A percentile compares a stretch with the other conserved stretches of the same genome.
Evolutionary conservation across 2,888 invertebrate genomes (phyloP).

Genomic region (Amblyjoppa proteus): DNA sequence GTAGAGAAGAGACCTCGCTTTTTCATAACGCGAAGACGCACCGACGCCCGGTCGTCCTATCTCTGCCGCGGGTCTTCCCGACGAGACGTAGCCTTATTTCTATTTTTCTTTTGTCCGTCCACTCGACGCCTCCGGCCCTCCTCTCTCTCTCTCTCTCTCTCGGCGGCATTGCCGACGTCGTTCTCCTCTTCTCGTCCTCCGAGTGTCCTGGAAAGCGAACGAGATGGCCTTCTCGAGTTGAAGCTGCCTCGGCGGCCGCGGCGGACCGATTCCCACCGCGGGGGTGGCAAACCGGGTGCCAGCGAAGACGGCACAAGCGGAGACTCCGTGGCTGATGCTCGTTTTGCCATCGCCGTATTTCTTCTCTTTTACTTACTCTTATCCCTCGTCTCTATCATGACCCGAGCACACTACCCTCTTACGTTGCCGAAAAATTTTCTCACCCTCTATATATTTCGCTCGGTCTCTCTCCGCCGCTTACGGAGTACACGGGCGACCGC

Average conservation of each 20-base stretch:
- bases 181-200: conserved; percentile 14
- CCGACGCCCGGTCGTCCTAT: conserved; percentile 48
- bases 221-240: conserved; percentile 21
- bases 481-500: conserved; percentile 5
- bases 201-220: conserved; percentile 1
- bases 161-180: conserved; percentile 6
- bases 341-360: conserved; percentile 71
- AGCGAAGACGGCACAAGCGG: conserved; percentile 15
- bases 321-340: conserved; percentile 68
- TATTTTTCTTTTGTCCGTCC: conserved; percentile 57
- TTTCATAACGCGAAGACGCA: conserved; percentile 48
- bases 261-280: conserved; percentile 26
- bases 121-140: conserved; percentile 53
- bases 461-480: conserved; percentile 56
- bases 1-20: conserved; percentile 47
- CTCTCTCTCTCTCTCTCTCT: conserved; percentile 17
- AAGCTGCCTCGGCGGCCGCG: background rate
- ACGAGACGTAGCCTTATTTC: conserved; percentile 43
- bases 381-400: conserved; percentile 79
- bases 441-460: conserved; percentile 60
- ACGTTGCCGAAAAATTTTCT: conserved; percentile 64
- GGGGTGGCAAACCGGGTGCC: conserved; percentile 56
- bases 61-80: conserved; percentile 43
- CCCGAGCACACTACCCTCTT: conserved; percentile 44
- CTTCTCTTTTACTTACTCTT: background rate